Evolutionary conservation across 1,140 invertebrate species (phyloP).

Genomic region (Choristoneura fumiferana): DNA sequence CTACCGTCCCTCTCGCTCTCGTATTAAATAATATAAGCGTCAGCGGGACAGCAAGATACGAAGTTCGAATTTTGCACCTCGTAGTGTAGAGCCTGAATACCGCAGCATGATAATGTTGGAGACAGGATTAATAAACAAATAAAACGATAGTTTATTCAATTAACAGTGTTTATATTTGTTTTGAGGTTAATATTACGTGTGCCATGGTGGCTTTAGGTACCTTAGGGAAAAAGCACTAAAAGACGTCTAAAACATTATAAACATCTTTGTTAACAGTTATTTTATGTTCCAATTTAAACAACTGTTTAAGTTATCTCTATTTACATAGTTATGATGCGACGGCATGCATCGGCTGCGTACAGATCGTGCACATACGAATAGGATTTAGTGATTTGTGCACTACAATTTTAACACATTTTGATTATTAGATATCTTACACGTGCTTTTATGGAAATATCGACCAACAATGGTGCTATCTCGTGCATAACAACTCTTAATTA

Average conservation of each 20-base stretch:
- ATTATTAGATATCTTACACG: conserved; percentile 11
- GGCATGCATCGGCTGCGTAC: conserved; percentile 5
- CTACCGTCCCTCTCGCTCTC: no score
- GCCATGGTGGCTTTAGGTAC: conserved; percentile 60
- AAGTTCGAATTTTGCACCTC: no score
- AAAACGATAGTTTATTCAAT: conserved; percentile 39
- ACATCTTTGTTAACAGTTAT: conserved; percentile 53
- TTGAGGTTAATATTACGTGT: conserved; percentile 72
- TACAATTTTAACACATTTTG: background rate
- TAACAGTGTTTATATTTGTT: conserved; percentile 76
- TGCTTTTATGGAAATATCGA: conserved; percentile 1
- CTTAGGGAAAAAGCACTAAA: conserved; percentile 59
- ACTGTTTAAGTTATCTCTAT: conserved; percentile 37
- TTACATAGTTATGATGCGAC: conserved; percentile 37
- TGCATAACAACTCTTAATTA: background rate
- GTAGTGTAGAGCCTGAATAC: no score
- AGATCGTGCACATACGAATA: conserved; percentile 15
- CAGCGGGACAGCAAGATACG: no score
- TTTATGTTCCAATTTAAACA: conserved; percentile 41
- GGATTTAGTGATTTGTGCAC: conserved; percentile 42
- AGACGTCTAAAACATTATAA: conserved; percentile 61
- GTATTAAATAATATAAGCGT: no score
- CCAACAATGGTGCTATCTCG: background rate
- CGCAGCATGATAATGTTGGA: no score
- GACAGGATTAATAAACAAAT: conserved; percentile 28